These are phyloP conservation scores for Pardalotus punctatus DNA, from an alignment of 2,113 vertebrate species.

Conservation along the genomic window DNA sequence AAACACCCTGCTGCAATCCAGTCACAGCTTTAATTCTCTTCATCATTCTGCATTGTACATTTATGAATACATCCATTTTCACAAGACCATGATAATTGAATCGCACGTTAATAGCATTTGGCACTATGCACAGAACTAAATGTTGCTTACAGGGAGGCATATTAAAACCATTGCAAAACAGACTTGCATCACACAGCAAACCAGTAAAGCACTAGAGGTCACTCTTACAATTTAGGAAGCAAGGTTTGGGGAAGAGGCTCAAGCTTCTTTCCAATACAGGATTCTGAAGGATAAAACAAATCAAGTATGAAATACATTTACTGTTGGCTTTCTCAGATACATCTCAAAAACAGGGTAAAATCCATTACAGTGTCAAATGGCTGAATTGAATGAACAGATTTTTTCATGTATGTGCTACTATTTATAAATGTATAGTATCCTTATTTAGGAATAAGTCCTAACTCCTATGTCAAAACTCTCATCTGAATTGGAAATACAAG, in stretches of 20 bases:
- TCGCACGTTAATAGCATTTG: slow-evolving; percentile 56
- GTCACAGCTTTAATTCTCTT: slow-evolving; percentile 49
- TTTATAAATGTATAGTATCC: neutral
- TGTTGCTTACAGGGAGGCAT: slow-evolving; percentile 19
- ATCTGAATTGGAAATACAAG: neutral
- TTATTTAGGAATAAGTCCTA: neutral
- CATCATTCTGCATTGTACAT: slow-evolving; percentile 42
- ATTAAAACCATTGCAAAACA: slow-evolving; percentile 20
- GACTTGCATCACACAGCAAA: slow-evolving; percentile 15
- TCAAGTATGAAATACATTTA: neutral
- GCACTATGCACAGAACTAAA: slow-evolving; percentile 32
- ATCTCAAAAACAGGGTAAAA: neutral
- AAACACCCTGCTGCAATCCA: slow-evolving; percentile 12
- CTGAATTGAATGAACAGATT: neutral
- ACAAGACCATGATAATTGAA: slow-evolving; percentile 52
- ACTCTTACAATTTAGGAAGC: slow-evolving; percentile 72
- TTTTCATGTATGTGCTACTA: neutral
- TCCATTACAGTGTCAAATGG: neutral
- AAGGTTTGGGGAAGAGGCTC: neutral
- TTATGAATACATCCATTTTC: slow-evolving; percentile 60
- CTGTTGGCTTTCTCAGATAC: neutral
- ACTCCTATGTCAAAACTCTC: neutral
- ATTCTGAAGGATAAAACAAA: slow-evolving; percentile 14
- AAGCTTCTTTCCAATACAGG: neutral
- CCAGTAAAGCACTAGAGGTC: slow-evolving; percentile 79